These are phyloP conservation scores for Mycteria americana DNA, from an alignment of 2,797 vertebrate genomes.

Conservation along the genomic window DNA sequence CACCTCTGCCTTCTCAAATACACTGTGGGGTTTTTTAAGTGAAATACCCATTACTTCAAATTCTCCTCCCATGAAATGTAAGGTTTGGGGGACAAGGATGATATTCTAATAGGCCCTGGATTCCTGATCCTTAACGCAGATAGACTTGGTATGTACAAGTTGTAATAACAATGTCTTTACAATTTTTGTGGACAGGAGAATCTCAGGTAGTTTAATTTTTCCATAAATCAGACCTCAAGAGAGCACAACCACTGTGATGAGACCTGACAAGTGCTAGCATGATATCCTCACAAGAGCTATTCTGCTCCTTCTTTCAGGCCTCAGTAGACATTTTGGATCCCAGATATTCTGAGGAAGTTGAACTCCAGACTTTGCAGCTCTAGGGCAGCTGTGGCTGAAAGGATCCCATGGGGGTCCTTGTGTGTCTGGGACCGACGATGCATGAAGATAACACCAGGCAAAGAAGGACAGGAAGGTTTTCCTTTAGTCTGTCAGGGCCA, in stretches of 20 bases:
- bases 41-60: not conserved
- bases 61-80: not conserved
- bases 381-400: not conserved
- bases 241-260: not conserved
- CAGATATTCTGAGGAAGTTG: not conserved
- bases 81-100: not conserved
- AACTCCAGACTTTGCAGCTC: not conserved
- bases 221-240: not conserved
- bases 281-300: not conserved
- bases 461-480: not conserved
- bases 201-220: not conserved
- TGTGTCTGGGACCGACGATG: not conserved
- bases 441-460: not conserved
- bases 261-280: no score
- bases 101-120: not conserved
- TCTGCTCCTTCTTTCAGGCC: not conserved
- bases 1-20: conserved; percentile 10
- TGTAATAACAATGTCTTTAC: not conserved
- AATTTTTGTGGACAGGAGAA: not conserved
- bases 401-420: not conserved
- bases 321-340: not conserved
- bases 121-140: not conserved
- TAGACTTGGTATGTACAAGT: not conserved
- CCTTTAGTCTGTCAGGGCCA: not conserved
- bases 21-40: not conserved